Percentiles rank a stretch among this genome's conserved stretches.
Evolutionary conservation across 2,113 vertebrate species (phyloP).

Genomic region (Protobothrops mucrosquamatus): DNA sequence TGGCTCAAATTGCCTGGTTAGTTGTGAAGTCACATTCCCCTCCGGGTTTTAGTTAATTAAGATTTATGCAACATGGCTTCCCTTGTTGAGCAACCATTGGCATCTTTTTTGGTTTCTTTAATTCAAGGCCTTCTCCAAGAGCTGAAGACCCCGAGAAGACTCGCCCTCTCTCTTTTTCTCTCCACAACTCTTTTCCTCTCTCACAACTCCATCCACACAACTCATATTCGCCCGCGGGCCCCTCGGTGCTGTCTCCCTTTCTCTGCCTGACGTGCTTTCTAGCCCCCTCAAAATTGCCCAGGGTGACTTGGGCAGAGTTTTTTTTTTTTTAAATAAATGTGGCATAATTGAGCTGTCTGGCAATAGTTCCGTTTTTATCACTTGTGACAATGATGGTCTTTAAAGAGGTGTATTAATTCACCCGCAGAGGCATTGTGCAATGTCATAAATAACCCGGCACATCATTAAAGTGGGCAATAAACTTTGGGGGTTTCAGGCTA

Average conservation of each 20-base stretch:
- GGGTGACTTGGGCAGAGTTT: conserved; percentile 36
- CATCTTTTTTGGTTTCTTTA: background rate
- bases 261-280: background rate
- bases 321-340: conserved; percentile 44
- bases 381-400: conserved; percentile 74
- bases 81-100: background rate
- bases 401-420: conserved; percentile 81
- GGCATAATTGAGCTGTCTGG: conserved; percentile 71
- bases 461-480: conserved; percentile 80
- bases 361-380: conserved; percentile 74
- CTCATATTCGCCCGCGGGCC: background rate
- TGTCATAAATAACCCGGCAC: conserved; percentile 77
- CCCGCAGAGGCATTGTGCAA: conserved; percentile 67
- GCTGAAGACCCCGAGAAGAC: background rate
- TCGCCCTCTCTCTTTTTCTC: background rate
- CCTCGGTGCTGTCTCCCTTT: background rate
- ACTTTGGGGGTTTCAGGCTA: conserved; percentile 75
- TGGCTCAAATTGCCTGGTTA: background rate
- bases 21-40: background rate
- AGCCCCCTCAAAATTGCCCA: accelerated
- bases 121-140: background rate
- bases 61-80: background rate
- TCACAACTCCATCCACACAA: background rate
- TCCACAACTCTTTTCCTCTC: background rate
- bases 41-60: background rate